These are phyloP conservation scores for Scotopteryx bipunctaria DNA, from an alignment of 2,888 invertebrate genomes.

Conservation along the genomic window DNA sequence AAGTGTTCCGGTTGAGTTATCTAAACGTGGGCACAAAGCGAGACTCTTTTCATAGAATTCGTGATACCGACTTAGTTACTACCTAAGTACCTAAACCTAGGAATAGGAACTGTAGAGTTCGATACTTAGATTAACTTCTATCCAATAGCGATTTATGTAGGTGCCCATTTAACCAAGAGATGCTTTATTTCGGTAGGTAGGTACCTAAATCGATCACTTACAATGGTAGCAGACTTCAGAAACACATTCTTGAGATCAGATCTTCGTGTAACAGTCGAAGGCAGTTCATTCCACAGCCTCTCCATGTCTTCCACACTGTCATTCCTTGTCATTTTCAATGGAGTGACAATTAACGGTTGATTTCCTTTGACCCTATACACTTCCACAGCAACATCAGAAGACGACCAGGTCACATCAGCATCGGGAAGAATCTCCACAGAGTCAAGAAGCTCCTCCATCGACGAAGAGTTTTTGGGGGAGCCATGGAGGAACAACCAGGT, in stretches of 20 bases:
- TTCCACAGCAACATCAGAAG: slow-evolving; percentile 51
- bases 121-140: too few species aligned
- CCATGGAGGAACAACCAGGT: slow-evolving; percentile 64
- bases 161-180: too few species aligned
- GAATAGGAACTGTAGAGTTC: too few species aligned
- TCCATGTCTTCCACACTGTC: slow-evolving; percentile 36
- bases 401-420: slow-evolving; percentile 60
- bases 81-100: too few species aligned
- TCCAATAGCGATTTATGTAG: too few species aligned
- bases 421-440: slow-evolving; percentile 58
- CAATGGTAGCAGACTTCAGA: slow-evolving; percentile 56
- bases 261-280: slow-evolving; percentile 54
- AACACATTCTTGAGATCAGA: slow-evolving; percentile 55
- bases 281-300: slow-evolving; percentile 47
- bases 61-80: too few species aligned
- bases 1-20: slow-evolving; percentile 61
- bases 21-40: slow-evolving; percentile 38
- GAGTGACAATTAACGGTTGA: slow-evolving; percentile 43
- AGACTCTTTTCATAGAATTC: too few species aligned
- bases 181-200: too few species aligned
- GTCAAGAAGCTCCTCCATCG: slow-evolving; percentile 41
- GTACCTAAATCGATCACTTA: slow-evolving; percentile 40
- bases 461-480: slow-evolving; percentile 39
- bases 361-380: slow-evolving; percentile 55
- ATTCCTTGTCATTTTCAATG: slow-evolving; percentile 40